Evolutionary conservation across 2,113 vertebrate genomes (phyloP), one percentile per base, ranked within the genome.

Genomic region (Salvelinus alpinus): DNA sequence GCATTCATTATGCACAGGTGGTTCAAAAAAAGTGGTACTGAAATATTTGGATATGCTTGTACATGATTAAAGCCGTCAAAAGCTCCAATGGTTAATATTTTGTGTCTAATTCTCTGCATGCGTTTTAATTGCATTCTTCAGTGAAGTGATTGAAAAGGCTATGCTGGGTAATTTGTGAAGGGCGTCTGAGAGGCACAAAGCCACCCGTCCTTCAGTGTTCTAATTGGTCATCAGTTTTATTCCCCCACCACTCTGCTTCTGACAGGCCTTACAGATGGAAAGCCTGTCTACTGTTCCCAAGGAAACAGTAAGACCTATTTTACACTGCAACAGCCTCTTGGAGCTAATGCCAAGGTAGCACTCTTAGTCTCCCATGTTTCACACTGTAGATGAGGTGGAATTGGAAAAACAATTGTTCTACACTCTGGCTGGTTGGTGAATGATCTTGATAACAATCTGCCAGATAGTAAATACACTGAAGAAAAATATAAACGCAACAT

Each of bases 241-340:
- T 81, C 64, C 25, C 48, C 27, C 73, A 38, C 78, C 80, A 16
- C 78, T 82, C 74, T 24, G 31, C 77, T 60, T 20, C 59, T 76
- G 18, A 60, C 72, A 57, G 62, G 44, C 18, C 79, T 22, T 54
- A 1, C 72, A 70, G 71, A 85, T 64, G 34, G 71, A 80, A 70
- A 70, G 73, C 64, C 80, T 74, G 22, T 72, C 74, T 75, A 67
- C 81, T 13, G 89, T 92, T 90, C 72, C 89, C 91, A 89, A 72
- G 89, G 89, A 85, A 90, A 91, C 89, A 8, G 70, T 74, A 5
- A 73, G 68, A 34, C 76, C 2, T 4, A 48, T 76, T 78, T 80
- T 75, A 79, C 73, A 57, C 80, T 70, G 78, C 76, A 74, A 75
- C 79, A 59, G n/a, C 24, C 22, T 59, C 47, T 44, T 6, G 2